These are phyloP conservation scores for Sebastes hubbsi DNA, from an alignment of 2,797 vertebrate species.

Conservation along the genomic window DNA sequence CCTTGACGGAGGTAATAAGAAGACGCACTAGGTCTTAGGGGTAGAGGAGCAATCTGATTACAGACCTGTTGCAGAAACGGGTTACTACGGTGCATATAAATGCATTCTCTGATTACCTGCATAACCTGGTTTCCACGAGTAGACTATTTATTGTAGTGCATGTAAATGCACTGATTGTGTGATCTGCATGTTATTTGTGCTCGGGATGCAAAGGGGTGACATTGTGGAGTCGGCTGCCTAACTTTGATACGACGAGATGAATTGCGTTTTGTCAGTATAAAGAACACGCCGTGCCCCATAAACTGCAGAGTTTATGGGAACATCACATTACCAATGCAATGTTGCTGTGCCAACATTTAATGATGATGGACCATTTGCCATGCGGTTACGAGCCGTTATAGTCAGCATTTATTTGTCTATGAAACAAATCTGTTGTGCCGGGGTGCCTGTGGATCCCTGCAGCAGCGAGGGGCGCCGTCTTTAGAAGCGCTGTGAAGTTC, in stretches of 20 bases:
- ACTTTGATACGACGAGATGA: constrained; percentile 30
- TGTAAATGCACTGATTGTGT: not conserved
- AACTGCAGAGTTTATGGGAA: constrained; percentile 67
- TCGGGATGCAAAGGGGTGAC: constrained; percentile 12
- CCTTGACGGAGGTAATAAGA: not conserved
- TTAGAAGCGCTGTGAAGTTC: constrained; percentile 52
- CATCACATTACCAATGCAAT: constrained; percentile 58
- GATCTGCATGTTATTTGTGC: not conserved
- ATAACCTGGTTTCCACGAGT: not conserved
- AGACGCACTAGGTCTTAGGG: not conserved
- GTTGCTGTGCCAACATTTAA: constrained; percentile 63
- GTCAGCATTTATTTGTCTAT: constrained; percentile 64
- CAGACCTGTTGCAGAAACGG: not conserved
- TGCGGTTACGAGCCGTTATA: constrained; percentile 48
- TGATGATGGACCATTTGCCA: constrained; percentile 62
- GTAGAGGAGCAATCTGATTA: not conserved
- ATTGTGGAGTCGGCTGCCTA: constrained; percentile 6
- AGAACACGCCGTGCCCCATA: constrained; percentile 60
- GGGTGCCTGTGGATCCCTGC: constrained; percentile 16
- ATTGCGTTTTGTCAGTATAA: constrained; percentile 49
- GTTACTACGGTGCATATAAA: not conserved
- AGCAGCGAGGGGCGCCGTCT: constrained; percentile 32
- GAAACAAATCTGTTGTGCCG: constrained; percentile 44
- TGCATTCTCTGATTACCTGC: not conserved
- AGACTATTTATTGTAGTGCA: not conserved